Evolutionary conservation across 1,140 invertebrate species (phyloP).

Genomic region (Drosophila bipectinata): DNA sequence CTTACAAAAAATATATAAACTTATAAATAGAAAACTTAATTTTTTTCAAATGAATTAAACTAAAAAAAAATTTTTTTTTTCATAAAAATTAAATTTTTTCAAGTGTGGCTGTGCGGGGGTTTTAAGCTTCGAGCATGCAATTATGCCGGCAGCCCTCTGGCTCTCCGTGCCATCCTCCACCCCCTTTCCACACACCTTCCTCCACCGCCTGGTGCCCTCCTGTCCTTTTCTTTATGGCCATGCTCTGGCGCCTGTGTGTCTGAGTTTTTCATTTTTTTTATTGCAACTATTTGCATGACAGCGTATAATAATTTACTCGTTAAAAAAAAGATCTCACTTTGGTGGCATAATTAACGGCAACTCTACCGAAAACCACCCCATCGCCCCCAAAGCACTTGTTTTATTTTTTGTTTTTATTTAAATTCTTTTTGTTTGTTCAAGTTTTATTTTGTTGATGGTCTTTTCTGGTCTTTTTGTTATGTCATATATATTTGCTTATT

Average conservation of each 20-base stretch:
- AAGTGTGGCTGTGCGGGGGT: background rate
- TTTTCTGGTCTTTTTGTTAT: conserved; percentile 1
- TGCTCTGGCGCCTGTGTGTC: conserved; percentile 47
- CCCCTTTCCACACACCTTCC: too few species aligned
- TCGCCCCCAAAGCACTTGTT: background rate
- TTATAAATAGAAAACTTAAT: too few species aligned
- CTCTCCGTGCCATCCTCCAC: background rate
- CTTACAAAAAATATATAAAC: background rate
- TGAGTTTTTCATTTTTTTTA: conserved; percentile 44
- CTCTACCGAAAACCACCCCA: conserved; percentile 25
- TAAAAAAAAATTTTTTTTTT: too few species aligned
- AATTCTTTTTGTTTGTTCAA: conserved; percentile 41
- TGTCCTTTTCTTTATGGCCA: conserved; percentile 31
- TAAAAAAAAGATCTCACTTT: conserved; percentile 46
- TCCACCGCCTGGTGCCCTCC: background rate
- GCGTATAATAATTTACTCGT: conserved; percentile 54
- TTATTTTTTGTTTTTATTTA: conserved; percentile 17
- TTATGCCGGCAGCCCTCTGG: conserved; percentile 48
- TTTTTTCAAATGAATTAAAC: too few species aligned
- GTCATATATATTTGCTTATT: conserved; percentile 39
- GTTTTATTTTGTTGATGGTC: conserved; percentile 16
- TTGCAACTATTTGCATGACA: conserved; percentile 54
- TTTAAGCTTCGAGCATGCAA: conserved; percentile 54
- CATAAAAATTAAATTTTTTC: background rate
- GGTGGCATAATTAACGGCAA: conserved; percentile 51